phyloP scores from a whole-genome alignment of 2,888 invertebrate species.

The Lobophora halterata region DNA sequence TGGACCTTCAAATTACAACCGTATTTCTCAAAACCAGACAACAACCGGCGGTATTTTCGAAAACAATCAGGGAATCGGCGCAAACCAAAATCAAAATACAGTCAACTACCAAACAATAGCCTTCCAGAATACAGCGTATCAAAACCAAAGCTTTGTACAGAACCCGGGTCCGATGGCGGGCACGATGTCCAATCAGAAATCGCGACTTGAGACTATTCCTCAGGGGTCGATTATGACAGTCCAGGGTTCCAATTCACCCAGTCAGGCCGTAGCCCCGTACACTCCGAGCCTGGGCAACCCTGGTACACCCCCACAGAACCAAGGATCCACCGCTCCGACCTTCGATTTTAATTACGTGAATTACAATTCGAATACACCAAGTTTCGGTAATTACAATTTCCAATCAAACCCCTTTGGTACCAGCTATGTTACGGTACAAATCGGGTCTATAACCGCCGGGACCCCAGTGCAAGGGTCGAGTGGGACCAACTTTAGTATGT shows the following conservation, averaged over 20 bases:
- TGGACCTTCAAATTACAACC: too few relatives aligned
- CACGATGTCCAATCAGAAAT: slow-evolving; percentile 36
- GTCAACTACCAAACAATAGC: too few relatives aligned
- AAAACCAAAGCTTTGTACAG: slow-evolving; percentile 26
- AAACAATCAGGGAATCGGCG: too few relatives aligned
- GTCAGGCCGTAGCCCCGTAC: slow-evolving; percentile 34
- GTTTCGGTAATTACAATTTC: too few relatives aligned
- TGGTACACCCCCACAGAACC: slow-evolving; percentile 29
- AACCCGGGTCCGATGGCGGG: slow-evolving; percentile 48
- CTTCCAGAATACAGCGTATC: too few relatives aligned
- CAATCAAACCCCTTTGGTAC: slow-evolving; percentile 9
- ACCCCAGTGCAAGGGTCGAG: too few relatives aligned
- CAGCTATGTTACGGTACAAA: slow-evolving; percentile 9
- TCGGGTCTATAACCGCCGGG: slow-evolving; percentile 52
- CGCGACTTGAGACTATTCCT: slow-evolving; percentile 62
- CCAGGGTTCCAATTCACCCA: slow-evolving; percentile 38
- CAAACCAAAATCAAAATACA: too few relatives aligned
- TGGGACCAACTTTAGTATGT: too few relatives aligned
- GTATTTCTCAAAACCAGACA: too few relatives aligned
- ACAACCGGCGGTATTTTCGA: too few relatives aligned
- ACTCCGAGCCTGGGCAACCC: slow-evolving; percentile 35
- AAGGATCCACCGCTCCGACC: slow-evolving; percentile 10
- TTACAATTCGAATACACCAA: slow-evolving; percentile 3
- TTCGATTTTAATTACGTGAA: slow-evolving; percentile 9
- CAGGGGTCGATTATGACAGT: slow-evolving; percentile 60